Evolutionary conservation across 2,797 vertebrate species (phyloP), one percentile per base, ranked within the genome.

Genomic region (Karalla daura): DNA sequence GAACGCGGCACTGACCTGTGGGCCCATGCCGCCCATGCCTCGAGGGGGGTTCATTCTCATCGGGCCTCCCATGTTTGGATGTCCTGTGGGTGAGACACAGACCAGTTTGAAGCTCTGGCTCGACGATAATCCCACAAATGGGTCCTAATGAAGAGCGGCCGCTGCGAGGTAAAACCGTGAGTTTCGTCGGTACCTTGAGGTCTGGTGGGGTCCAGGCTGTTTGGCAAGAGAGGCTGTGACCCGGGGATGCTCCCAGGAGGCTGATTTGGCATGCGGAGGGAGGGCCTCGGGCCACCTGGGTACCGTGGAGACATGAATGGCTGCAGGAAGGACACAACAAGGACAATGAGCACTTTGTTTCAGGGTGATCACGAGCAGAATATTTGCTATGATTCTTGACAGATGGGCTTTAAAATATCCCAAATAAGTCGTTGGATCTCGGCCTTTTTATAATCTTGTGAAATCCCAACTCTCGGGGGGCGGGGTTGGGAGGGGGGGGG

Each of bases 241-340:
- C 95, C 94, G 0, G 96, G 94, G 63, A 96, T 95, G 65, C 95
- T 95, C 80, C 95, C 94, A 0, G 96, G 95, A 59, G 95, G 95
- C 96, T 97, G 96, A 90, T 92, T 95, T 62, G 95, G 94, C 95
- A 97, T 96, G 81, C 96, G 94, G 65, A 96, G 93, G 17, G 94
- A 63, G 70, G 95, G 94, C 67, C 96, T 92, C 61, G 95, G 95
- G 45, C 95, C 94, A 62, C 95, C 95, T 60, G 96, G 95, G 89
- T 96, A 97, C 63, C 96, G 91, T 20, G 95, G 95, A 75, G 96
- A 95, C 95, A 97, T 95, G 91, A 97, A 97, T 54, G 96, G 95
- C 96, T 97, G 85, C 45, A 67, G 78, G 61, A 55, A 72, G 51
- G 74, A 84, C 30, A 85, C 14, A 64, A 5, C 7, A 69, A 70